Conservation (phyloP, 1,140 invertebrate genomes). For the Archivesica marissinica region DNA sequence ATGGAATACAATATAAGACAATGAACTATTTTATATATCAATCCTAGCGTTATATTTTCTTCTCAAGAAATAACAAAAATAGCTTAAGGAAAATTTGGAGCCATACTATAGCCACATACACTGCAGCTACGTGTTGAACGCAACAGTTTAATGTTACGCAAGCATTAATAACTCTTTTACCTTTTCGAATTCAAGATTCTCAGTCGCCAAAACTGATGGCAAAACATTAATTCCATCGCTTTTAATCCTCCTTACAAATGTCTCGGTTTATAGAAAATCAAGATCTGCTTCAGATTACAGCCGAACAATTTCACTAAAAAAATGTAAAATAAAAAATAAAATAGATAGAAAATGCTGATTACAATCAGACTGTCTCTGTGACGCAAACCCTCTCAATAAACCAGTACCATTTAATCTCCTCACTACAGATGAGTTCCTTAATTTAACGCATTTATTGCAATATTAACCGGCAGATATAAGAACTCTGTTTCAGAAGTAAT, state of each 20-base stretch:
- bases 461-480: slow-evolving; percentile 9
- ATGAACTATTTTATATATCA: too few species aligned
- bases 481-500: slow-evolving; percentile 31
- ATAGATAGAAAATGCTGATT: slow-evolving; percentile 24
- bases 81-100: too few species aligned
- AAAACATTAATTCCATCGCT: slow-evolving; percentile 12
- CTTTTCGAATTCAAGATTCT: background rate
- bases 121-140: too few species aligned
- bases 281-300: slow-evolving; percentile 8
- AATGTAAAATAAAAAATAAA: slow-evolving; percentile 10
- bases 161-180: too few species aligned
- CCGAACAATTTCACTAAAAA: background rate
- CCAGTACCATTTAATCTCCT: slow-evolving; percentile 1
- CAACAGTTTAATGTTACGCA: too few species aligned
- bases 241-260: slow-evolving; percentile 17
- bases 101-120: too few species aligned
- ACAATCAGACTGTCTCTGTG: slow-evolving; percentile 1
- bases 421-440: slow-evolving; percentile 19
- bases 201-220: background rate
- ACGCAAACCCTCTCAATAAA: slow-evolving; percentile 11
- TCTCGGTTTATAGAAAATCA: background rate
- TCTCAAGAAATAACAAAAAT: too few species aligned
- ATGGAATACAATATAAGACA: too few species aligned
- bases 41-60: too few species aligned
- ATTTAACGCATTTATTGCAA: slow-evolving; percentile 33